A percentile compares a stretch with the other conserved stretches of the same genome.
Evolutionary conservation across 1,140 invertebrate genomes (phyloP).

Genomic region (Lutraria rhynchaena): DNA sequence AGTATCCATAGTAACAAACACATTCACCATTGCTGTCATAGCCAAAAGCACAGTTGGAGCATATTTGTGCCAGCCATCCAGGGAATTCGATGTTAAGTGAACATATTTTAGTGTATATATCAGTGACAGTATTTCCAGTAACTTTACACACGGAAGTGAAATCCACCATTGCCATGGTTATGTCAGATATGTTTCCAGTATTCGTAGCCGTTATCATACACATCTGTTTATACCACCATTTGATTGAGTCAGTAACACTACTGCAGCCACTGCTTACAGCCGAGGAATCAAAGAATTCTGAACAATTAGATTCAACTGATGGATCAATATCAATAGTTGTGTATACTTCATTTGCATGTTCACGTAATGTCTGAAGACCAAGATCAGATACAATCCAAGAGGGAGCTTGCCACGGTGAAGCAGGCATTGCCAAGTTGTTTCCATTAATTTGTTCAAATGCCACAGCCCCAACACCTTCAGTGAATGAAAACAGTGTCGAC

Average conservation of each 20-base stretch:
- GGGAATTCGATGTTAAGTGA: slow-evolving; percentile 12
- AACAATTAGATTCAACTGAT: slow-evolving; percentile 29
- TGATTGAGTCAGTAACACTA: slow-evolving; percentile 6
- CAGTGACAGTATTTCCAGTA: slow-evolving; percentile 8
- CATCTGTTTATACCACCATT: slow-evolving; percentile 45
- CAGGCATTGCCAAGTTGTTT: slow-evolving; percentile 61
- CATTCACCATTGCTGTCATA: slow-evolving; percentile 47
- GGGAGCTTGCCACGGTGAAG: slow-evolving; percentile 65
- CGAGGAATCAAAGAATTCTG: slow-evolving; percentile 53
- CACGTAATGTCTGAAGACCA: slow-evolving; percentile 9
- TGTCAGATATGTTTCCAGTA: slow-evolving; percentile 43
- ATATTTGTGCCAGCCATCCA: slow-evolving; percentile 61
- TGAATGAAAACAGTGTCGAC: slow-evolving; percentile 60
- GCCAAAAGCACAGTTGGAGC: slow-evolving; percentile 64
- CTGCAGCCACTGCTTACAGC: slow-evolving; percentile 43
- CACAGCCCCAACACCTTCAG: slow-evolving; percentile 62
- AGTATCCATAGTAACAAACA: slow-evolving; percentile 65
- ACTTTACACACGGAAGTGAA: slow-evolving; percentile 55
- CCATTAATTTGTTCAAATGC: slow-evolving; percentile 61
- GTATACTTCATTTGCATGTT: background rate
- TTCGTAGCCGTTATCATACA: slow-evolving; percentile 49
- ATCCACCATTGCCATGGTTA: slow-evolving; percentile 58
- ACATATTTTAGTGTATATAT: slow-evolving; percentile 48
- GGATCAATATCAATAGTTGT: slow-evolving; percentile 21
- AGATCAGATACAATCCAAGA: slow-evolving; percentile 63